phyloP scores from a whole-genome alignment of 2,113 vertebrate genomes.

The Scomber japonicus region DNA sequence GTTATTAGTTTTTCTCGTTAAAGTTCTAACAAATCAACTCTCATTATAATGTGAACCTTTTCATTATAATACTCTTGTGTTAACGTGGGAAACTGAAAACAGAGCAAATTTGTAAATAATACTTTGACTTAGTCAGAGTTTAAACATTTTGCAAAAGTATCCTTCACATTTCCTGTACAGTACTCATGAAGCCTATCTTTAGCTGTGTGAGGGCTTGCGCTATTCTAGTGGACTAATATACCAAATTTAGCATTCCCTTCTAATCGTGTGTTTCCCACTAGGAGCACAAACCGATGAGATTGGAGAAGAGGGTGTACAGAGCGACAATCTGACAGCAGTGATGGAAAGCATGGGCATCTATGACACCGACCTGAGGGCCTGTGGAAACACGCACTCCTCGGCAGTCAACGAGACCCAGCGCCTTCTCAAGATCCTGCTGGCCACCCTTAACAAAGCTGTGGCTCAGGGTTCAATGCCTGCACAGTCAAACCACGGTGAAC shows the following conservation, averaged over 20 bases:
- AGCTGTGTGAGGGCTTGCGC: background rate
- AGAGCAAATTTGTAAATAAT: too few relatives aligned
- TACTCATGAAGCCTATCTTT: background rate
- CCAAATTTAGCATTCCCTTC: background rate
- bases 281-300: slow-evolving; percentile 57
- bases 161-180: background rate
- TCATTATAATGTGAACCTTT: too few relatives aligned
- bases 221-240: background rate
- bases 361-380: slow-evolving; percentile 86
- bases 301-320: slow-evolving; percentile 69
- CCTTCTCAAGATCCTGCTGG: slow-evolving; percentile 83
- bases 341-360: slow-evolving; percentile 87
- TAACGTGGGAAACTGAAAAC: too few relatives aligned
- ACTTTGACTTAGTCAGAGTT: background rate
- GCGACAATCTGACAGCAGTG: slow-evolving; percentile 81
- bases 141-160: background rate
- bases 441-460: slow-evolving; percentile 83
- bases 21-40: too few relatives aligned
- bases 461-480: slow-evolving; percentile 65
- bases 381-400: slow-evolving; percentile 56
- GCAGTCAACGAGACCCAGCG: slow-evolving; percentile 78
- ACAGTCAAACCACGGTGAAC: slow-evolving; percentile 56
- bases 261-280: slow-evolving; percentile 15
- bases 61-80: too few relatives aligned
- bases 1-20: too few relatives aligned